Evolutionary conservation across 2,888 invertebrate genomes (phyloP), one percentile per base, ranked within the genome.

Genomic region (Neoaliturus tenellus): DNA sequence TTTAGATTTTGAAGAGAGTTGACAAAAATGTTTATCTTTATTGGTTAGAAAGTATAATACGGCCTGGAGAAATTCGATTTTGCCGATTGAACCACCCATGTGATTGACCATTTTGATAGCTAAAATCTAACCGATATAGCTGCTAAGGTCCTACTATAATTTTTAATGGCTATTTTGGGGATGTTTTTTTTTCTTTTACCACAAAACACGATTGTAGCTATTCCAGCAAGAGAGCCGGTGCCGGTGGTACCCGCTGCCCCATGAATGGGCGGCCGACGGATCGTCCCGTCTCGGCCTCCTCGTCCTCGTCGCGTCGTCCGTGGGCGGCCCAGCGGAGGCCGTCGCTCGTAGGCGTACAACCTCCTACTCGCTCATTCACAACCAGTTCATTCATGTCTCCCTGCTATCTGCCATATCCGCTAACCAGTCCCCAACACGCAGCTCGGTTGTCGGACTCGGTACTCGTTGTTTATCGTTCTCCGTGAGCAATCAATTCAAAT

Each of bases 311-410:
- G 25, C 25, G 17, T 62, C 62, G 69, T 33, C 39, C 69, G 35
- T 39, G 69, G 69, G 69, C 69, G 35, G 20, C 20, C 20, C 39
- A 35, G 0, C 69, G 69, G 69, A 35, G 69, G 69, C 35, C 69
- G 69, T 20, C 69, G 69, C 48, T 48, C 55, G 51, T 55, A 48
- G 51, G 78, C 55, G 55, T 28, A 33, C 55, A 20, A 33, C 55
- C 78, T 78, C 78, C 78, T 78, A 78, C 78, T 78, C 78, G 55
- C 35, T 55, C 78, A 78, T 78, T 78, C 78, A 75, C 75, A 23
- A 78, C 51, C 78, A 78, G 78, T 78, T 78, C 78, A 78, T 78
- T 78, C 78, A 78, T 78, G 51, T 78, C 78, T 48, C n/a, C 55
- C 33, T 62, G 69, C 69, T 39, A 69, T 69, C 69, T 69, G 39